Conservation (phyloP, 2,113 vertebrate genomes). For the Corythornis vintsioides region DNA sequence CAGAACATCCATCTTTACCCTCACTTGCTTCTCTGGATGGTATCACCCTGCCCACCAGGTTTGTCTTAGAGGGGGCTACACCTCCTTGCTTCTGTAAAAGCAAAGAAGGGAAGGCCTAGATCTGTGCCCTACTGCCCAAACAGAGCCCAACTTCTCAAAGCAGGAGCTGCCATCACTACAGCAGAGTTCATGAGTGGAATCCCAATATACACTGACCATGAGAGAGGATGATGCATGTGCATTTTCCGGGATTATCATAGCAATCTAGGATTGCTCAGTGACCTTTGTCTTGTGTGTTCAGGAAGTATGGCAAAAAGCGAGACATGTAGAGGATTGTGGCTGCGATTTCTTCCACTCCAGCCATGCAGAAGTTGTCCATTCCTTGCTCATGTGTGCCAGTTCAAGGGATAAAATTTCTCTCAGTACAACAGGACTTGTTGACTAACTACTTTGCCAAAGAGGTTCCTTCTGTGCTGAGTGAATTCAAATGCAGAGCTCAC, state of each 20-base stretch:
- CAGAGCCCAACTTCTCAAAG: not conserved
- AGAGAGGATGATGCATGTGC: not conserved
- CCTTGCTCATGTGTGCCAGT: rapidly evolving
- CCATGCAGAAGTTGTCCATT: not conserved
- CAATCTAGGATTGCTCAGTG: not conserved
- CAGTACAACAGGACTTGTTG: not conserved
- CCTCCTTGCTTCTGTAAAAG: not conserved
- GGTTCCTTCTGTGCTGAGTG: not conserved
- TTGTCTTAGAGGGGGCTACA: not conserved
- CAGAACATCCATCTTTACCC: not conserved
- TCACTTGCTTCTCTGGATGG: not conserved
- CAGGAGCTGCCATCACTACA: not conserved
- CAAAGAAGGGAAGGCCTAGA: not conserved
- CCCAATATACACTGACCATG: not conserved
- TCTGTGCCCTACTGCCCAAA: not conserved
- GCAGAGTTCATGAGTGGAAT: not conserved
- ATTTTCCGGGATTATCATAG: not conserved
- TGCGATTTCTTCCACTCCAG: not conserved
- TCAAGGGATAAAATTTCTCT: not conserved
- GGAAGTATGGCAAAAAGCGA: not conserved
- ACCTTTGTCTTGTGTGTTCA: not conserved
- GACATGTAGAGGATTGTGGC: not conserved
- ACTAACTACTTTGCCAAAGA: not conserved
- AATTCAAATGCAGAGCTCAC: not conserved
- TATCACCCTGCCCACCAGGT: not conserved